Conservation (phyloP, 1,140 invertebrate species). For the Episyrphus balteatus region DNA sequence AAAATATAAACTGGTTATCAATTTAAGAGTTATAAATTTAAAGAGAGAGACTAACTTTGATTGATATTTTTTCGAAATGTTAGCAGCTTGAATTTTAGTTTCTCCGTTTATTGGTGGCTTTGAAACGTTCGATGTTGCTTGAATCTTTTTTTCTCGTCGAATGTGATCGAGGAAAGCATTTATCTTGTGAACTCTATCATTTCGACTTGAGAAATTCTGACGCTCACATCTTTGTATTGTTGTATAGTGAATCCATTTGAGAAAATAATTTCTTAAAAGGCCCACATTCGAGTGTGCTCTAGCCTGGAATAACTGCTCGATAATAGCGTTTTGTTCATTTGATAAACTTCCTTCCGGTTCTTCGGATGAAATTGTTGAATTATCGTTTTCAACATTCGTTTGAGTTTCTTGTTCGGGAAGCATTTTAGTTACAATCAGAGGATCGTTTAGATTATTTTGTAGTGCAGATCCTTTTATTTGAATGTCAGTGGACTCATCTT, state of each 20-base stretch:
- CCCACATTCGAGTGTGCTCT: constrained; percentile 10
- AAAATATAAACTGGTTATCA: background rate
- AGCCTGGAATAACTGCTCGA: constrained; percentile 22
- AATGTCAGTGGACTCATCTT: background rate
- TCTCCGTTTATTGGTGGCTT: constrained; percentile 7
- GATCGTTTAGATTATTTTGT: background rate
- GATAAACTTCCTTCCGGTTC: constrained; percentile 3
- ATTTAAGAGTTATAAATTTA: constrained; percentile 2
- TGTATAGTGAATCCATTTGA: constrained; percentile 33
- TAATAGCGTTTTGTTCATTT: constrained; percentile 22
- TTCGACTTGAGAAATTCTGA: constrained; percentile 14
- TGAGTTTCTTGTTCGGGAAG: background rate
- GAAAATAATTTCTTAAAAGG: constrained; percentile 33
- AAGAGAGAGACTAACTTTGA: constrained; percentile 25
- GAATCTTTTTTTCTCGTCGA: constrained; percentile 19
- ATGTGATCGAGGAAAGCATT: constrained; percentile 35
- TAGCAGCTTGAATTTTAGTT: constrained; percentile 14
- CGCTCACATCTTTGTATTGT: constrained; percentile 28
- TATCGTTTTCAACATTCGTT: background rate
- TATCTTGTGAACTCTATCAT: constrained; percentile 28
- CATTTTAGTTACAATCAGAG: background rate
- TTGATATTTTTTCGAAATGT: constrained; percentile 28
- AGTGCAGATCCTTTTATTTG: constrained; percentile 4
- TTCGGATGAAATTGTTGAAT: constrained; percentile 1
- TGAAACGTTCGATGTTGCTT: constrained; percentile 7